Conservation (phyloP, 2,113 vertebrate genomes). For the Oophaga pumilio region DNA sequence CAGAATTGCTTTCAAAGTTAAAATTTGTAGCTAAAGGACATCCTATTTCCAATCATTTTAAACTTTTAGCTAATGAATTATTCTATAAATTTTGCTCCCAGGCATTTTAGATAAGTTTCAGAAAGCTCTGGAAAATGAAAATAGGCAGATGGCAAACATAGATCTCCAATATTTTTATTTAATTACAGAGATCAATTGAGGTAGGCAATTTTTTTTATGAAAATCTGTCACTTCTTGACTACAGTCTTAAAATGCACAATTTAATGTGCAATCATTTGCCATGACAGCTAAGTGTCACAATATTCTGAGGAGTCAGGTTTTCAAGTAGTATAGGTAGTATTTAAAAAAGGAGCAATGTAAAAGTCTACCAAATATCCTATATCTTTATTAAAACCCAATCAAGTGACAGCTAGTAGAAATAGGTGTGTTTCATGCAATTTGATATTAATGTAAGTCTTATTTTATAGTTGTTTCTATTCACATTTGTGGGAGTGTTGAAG, state of each 20-base stretch:
- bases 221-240: constrained; percentile 12
- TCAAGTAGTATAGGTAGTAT: not conserved
- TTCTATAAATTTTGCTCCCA: constrained; percentile 31
- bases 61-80: constrained; percentile 30
- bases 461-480: too few species aligned
- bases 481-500: too few species aligned
- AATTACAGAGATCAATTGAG: not conserved
- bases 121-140: constrained; percentile 6
- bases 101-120: constrained; percentile 33
- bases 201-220: constrained; percentile 11
- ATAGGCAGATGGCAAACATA: constrained; percentile 22
- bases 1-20: not conserved
- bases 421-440: too few species aligned
- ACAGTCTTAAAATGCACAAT: constrained; percentile 9
- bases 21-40: constrained; percentile 23
- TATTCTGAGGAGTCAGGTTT: not conserved
- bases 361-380: not conserved
- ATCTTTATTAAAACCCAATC: not conserved
- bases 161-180: constrained; percentile 34
- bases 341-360: not conserved
- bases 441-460: too few species aligned
- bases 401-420: not conserved
- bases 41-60: not conserved
- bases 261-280: not conserved
- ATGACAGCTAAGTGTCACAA: constrained; percentile 34